A percentile compares a stretch with the other conserved stretches of the same genome.
Evolutionary conservation across 2,888 invertebrate species (phyloP).

Genomic region (Nephrotoma appendiculata): DNA sequence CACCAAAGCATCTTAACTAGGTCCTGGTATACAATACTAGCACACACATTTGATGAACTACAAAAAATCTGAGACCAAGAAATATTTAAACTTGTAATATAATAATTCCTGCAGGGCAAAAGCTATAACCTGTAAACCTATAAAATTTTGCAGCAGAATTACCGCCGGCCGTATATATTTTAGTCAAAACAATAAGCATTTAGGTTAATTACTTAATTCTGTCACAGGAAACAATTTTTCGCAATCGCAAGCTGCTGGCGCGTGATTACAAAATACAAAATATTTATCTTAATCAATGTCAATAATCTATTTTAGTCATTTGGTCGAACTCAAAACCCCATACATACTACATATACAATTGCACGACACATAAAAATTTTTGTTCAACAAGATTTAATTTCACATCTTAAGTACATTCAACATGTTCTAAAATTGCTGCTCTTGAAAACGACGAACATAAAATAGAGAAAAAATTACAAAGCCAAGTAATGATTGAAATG

Average conservation of each 20-base stretch:
- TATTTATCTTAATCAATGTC: neutral
- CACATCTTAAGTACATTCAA: neutral
- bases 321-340: neutral
- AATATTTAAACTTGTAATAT: too few relatives aligned
- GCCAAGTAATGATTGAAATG: neutral
- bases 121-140: too few relatives aligned
- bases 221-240: neutral
- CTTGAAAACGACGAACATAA: neutral
- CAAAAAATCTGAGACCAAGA: too few relatives aligned
- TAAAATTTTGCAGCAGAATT: too few relatives aligned
- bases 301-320: neutral
- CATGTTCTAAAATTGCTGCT: neutral
- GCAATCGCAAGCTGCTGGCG: neutral
- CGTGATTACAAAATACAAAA: neutral
- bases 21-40: too few relatives aligned
- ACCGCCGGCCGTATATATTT: too few relatives aligned
- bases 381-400: neutral
- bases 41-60: too few relatives aligned
- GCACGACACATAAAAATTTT: neutral
- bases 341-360: neutral
- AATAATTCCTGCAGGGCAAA: too few relatives aligned
- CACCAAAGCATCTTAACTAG: too few relatives aligned
- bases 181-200: neutral
- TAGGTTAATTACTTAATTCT: neutral
- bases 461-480: neutral